These are phyloP conservation scores for Palaemon carinicauda DNA, from an alignment of 1,140 invertebrate species.

Conservation along the genomic window DNA sequence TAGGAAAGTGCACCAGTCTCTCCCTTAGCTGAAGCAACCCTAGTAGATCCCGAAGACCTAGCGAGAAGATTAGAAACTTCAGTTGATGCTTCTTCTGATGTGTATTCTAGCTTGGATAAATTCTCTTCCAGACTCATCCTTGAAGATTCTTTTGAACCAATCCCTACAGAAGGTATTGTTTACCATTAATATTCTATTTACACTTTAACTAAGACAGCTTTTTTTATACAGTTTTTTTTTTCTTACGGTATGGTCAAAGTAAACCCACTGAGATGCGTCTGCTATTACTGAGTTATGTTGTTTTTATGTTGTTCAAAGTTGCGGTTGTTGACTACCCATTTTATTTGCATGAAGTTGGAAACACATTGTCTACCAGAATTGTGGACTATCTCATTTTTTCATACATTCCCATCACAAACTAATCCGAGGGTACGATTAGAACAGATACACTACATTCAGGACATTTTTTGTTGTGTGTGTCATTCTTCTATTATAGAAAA, in stretches of 20 bases:
- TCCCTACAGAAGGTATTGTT: slow-evolving; percentile 41
- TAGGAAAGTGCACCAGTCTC: not conserved
- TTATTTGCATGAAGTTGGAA: too few relatives aligned
- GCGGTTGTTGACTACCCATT: too few relatives aligned
- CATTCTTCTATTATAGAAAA: too few relatives aligned
- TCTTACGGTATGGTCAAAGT: too few relatives aligned
- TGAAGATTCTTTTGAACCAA: slow-evolving; percentile 43
- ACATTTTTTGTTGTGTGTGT: too few relatives aligned
- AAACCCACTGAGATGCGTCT: too few relatives aligned
- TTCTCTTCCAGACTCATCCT: slow-evolving; percentile 33
- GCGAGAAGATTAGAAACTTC: not conserved
- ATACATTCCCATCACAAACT: too few relatives aligned
- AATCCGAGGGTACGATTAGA: too few relatives aligned
- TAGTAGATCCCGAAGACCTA: slow-evolving; percentile 38
- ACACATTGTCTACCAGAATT: too few relatives aligned
- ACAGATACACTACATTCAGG: too few relatives aligned
- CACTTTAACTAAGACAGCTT: not conserved
- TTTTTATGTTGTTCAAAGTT: not conserved
- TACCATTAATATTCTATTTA: not conserved
- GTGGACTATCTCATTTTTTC: too few relatives aligned
- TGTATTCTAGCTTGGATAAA: not conserved
- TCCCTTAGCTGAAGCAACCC: slow-evolving; percentile 27
- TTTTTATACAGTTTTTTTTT: not conserved
- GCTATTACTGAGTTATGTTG: not conserved
- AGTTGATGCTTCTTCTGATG: not conserved